Base-by-base conservation (phyloP, 2,113 vertebrate genomes). In the Macroglossus sobrinus region DNA sequence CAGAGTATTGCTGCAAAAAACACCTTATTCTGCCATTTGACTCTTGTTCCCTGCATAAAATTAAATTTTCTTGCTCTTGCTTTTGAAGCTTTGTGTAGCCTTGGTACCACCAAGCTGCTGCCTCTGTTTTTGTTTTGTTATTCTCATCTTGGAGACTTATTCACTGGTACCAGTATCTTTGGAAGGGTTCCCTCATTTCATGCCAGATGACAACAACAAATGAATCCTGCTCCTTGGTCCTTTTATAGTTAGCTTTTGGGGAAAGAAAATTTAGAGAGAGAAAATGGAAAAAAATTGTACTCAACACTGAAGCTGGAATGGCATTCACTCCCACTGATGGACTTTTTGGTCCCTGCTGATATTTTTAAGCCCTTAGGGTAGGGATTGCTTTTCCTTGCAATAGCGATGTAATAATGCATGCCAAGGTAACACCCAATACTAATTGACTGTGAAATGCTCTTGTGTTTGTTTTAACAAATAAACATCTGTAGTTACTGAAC, bases 391-490 rank as follows among this genome's bases (percentile, higher is more conserved):
- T 93, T 86, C 13, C 50, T 97, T 80, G 38, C 30, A 38, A 71
- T 66, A 35, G 10, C 74, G 80, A 87, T 79, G 3, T 94, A 63
- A 53, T 50, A 89, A 7, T 84, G 22, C 4, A 22, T 74, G 38
- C 35, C 63, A 84, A n/a, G 18, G 21, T 75, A 57, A 72, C 64
- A 64, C 74, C 40, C 50, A 35, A 9, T 4, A 43, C 33, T 84
- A 18, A 81, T 69, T 87, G 63, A 33, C 57, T 78, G 10, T 40
- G 68, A 88, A 69, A 76, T 93, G 38, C 50, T 75, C 7, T 76
- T 59, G 16, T 90, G 35, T 89, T 92, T 94, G n/a, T 55, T 81
- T 89, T 81, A 68, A 86, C n/a, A 86, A 61, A 53, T 75, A 82
- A 69, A 75, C 53, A n/a, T 40, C 19, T 55, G 8, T 87, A 38